phyloP scores from a whole-genome alignment of 2,113 vertebrate genomes.

The Microcebus tavaratra region DNA sequence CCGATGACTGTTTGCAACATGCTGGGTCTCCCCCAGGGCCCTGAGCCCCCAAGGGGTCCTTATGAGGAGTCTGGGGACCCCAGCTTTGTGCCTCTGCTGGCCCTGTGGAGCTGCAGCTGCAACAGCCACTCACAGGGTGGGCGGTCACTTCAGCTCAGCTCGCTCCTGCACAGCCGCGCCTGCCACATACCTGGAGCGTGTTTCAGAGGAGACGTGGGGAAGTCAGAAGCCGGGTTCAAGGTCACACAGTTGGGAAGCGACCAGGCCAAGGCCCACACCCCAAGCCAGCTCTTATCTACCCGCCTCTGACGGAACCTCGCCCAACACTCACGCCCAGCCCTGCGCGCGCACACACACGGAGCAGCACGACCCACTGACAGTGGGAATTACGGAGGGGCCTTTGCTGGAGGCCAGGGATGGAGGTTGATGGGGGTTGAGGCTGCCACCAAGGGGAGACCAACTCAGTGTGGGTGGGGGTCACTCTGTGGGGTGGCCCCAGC shows the following conservation, averaged over 20 bases:
- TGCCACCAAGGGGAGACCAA: background rate
- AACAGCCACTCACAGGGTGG: background rate
- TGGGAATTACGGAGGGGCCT: background rate
- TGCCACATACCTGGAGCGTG: background rate
- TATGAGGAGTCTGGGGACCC: fast-evolving
- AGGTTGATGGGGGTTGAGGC: background rate
- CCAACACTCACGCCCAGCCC: background rate
- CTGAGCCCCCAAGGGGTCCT: background rate
- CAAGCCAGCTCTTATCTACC: background rate
- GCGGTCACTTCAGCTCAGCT: background rate
- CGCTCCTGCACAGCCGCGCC: no score
- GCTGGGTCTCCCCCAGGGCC: no score
- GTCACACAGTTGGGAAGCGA: background rate
- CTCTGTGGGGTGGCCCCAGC: no score
- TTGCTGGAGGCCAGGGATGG: background rate
- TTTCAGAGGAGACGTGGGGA: background rate
- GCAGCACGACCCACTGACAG: background rate
- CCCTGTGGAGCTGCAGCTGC: background rate
- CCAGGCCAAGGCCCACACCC: no score
- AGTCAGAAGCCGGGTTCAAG: background rate
- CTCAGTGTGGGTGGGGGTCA: background rate
- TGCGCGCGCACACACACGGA: background rate
- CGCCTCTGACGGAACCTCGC: background rate
- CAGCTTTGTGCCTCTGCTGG: background rate
- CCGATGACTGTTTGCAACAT: background rate